Percentiles rank a stretch among this genome's conserved stretches.
Conservation (phyloP, 1,140 invertebrate species). For the Homarus americanus region DNA sequence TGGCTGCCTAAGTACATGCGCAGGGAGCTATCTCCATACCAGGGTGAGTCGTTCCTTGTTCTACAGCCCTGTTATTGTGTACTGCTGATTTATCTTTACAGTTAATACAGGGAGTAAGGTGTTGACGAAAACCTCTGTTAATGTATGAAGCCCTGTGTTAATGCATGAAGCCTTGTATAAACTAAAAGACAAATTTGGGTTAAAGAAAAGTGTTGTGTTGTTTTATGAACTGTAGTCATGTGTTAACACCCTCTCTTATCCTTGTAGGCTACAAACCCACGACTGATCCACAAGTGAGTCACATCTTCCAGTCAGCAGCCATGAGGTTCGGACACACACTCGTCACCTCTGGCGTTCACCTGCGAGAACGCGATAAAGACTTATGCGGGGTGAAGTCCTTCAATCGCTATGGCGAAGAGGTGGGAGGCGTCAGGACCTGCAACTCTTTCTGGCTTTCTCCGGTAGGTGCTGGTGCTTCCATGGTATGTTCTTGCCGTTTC, state of each 20-base stretch:
- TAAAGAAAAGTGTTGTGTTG: too few species aligned
- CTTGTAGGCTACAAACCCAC: constrained; percentile 81
- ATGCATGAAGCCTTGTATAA: not conserved
- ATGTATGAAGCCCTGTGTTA: not conserved
- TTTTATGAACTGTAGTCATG: too few species aligned
- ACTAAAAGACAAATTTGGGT: too few species aligned
- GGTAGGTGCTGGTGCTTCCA: constrained; percentile 76
- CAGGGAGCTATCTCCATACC: constrained; percentile 75
- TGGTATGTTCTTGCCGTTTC: too few species aligned
- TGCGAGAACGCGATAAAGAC: constrained; percentile 77
- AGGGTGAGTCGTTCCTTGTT: constrained; percentile 68
- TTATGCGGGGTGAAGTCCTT: constrained; percentile 75
- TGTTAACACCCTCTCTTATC: too few species aligned
- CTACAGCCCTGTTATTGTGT: too few species aligned
- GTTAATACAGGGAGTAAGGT: too few species aligned
- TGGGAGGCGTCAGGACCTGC: constrained; percentile 81
- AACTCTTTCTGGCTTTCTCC: constrained; percentile 84
- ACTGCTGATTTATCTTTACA: too few species aligned
- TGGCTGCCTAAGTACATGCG: constrained; percentile 81
- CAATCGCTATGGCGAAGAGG: too few species aligned
- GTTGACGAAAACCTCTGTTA: too few species aligned
- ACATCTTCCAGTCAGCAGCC: constrained; percentile 85
- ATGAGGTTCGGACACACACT: constrained; percentile 85
- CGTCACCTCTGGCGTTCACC: constrained; percentile 77
- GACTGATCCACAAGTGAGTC: constrained; percentile 84